These are phyloP conservation scores for Hemibagrus guttatus DNA, from an alignment of 2,797 vertebrate species.

Conservation along the genomic window DNA sequence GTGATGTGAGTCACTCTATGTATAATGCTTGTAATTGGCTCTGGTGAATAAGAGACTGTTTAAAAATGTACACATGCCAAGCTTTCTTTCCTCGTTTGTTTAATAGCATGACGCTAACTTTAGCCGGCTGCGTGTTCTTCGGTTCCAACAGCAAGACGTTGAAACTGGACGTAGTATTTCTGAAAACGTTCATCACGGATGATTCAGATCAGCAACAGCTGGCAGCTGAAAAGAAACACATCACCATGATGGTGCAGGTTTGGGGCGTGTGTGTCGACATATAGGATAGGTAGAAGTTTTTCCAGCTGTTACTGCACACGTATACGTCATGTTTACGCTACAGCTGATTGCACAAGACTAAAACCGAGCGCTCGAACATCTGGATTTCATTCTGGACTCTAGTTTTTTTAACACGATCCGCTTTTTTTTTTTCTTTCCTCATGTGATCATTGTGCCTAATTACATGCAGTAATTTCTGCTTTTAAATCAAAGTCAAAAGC, in stretches of 20 bases:
- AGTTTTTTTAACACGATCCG: background rate
- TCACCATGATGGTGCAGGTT: background rate
- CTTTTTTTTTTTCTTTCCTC: background rate
- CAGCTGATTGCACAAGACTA: background rate
- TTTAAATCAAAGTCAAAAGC: too few species aligned
- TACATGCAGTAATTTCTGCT: too few species aligned
- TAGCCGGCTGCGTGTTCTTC: background rate
- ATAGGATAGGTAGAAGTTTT: background rate
- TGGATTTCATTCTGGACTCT: background rate
- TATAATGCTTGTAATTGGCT: background rate
- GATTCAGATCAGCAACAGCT: conserved; percentile 9
- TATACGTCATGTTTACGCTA: background rate
- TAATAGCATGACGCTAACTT: background rate
- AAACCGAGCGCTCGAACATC: background rate
- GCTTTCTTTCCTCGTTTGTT: background rate
- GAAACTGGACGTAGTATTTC: background rate
- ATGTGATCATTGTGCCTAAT: too few species aligned
- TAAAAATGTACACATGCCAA: background rate
- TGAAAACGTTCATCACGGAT: background rate
- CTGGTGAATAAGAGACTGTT: background rate
- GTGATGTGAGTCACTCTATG: background rate
- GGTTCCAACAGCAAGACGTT: background rate
- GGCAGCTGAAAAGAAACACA: background rate
- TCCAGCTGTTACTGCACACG: background rate
- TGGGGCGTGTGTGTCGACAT: background rate